These are phyloP conservation scores for Euphysa ruthae DNA, from an alignment of 30 jellyfish, hydroid and myxozoan genomes.

Conservation along the genomic window DNA sequence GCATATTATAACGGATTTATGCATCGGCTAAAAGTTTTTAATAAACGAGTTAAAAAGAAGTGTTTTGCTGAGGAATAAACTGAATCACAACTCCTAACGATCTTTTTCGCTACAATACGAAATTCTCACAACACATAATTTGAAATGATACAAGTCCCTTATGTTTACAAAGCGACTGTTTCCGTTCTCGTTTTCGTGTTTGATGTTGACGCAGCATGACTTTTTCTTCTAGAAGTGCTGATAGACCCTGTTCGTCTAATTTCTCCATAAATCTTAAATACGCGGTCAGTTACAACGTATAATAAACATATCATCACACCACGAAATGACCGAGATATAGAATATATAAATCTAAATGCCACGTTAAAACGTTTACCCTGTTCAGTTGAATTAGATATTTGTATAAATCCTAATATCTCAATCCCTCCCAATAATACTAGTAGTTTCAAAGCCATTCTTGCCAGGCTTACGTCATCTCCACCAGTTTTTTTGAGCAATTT, in stretches of 20 bases:
- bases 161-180: too few relatives aligned
- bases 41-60: too few relatives aligned
- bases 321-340: constrained; percentile 13
- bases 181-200: too few relatives aligned
- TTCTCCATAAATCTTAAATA: constrained; percentile 6
- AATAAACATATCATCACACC: constrained; percentile 23
- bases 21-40: too few relatives aligned
- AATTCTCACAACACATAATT: too few relatives aligned
- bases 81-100: too few relatives aligned
- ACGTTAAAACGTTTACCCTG: not conserved
- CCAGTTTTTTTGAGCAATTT: constrained; percentile 10
- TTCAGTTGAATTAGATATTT: not conserved
- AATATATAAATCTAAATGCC: not conserved
- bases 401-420: constrained; percentile 17
- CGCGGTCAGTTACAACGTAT: constrained; percentile 27
- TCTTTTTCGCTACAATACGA: too few relatives aligned
- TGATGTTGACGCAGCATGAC: too few relatives aligned
- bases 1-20: too few relatives aligned
- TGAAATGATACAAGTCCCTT: too few relatives aligned
- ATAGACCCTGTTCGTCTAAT: not conserved
- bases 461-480: constrained; percentile 1
- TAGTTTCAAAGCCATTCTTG: constrained; percentile 20
- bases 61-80: too few relatives aligned
- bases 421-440: constrained; percentile 2
- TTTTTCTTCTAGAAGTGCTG: constrained; percentile 15